Evolutionary conservation across 2,797 vertebrate species (phyloP).

Genomic region (Propithecus deckenii): DNA sequence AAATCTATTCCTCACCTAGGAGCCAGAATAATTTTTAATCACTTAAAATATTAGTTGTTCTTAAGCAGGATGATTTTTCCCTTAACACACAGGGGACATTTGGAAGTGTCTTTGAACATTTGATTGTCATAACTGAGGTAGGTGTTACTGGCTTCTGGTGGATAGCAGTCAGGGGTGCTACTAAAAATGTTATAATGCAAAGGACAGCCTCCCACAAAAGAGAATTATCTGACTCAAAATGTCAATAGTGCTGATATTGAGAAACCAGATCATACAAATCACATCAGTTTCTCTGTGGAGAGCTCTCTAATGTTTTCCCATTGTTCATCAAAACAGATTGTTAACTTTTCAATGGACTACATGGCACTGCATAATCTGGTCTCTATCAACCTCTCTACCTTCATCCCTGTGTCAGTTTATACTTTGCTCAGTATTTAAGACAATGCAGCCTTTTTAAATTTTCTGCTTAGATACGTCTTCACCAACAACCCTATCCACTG

Average conservation of each 20-base stretch:
- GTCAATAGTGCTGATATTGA: neutral
- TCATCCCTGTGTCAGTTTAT: neutral
- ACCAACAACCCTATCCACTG: neutral
- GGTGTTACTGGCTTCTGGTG: neutral
- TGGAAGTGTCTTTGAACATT: neutral
- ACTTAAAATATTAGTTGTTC: neutral
- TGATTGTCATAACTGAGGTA: neutral
- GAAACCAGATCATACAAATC: neutral
- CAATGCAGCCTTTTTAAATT: neutral
- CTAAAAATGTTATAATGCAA: neutral
- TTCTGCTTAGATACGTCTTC: neutral
- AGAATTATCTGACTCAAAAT: neutral
- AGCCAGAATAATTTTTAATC: neutral
- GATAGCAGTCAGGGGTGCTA: neutral
- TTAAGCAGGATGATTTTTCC: neutral
- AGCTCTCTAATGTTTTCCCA: neutral
- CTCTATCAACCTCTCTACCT: fast-evolving
- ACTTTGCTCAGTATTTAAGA: neutral
- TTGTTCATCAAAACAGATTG: neutral
- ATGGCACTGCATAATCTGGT: fast-evolving
- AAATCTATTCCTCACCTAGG: neutral
- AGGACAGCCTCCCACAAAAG: neutral
- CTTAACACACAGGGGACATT: neutral
- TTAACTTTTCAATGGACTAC: neutral
- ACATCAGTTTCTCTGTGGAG: neutral